Base-by-base conservation (phyloP, 2,888 invertebrate species). In the Cantharis nigra region DNA sequence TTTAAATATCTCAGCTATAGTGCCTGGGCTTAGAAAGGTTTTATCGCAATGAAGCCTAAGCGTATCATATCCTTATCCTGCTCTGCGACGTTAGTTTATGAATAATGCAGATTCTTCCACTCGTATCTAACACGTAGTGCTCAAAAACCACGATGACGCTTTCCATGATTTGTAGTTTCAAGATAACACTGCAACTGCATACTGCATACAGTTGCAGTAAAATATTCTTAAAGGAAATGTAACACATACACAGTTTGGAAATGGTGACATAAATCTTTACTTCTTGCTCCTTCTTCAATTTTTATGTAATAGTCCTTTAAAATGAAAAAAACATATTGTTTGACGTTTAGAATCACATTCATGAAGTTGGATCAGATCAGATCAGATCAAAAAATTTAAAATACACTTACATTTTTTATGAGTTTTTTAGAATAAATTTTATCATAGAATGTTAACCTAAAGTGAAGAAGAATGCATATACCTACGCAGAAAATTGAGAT, bases 21-120 rank as follows among this genome's bases (percentile, higher is more conserved):
- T 74, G 26, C 65, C 33, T 49, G 64, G 74, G 74, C 72, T 73
- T 71, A 64, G 69, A 74, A 70, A 67, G 77, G 77, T 70, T 77
- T 77, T 77, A 77, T 77, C 65, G 63, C 72, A 23, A 70, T 30
- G 62, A 74, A 30, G 70, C 75, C 49, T 74, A 63, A 69, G 69
- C 74, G 64, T 75, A 70, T 75, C 77, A 72, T 76, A 79, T 81
- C 80, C 78, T 79, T 77, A 77, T 78, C 80, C 76, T 79, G 78
- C 69, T 75, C 78, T 77, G 75, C 75, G 49, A 33, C 64, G 65
- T 49, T 78, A 72, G 78, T 70, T 76, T 79, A 81, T 81, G 81
- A 81, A 81, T 81, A 79, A 81, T 81, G 81, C 81, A 81, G 78
- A 72, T 76, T 78, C 78, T 77, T 74, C 80, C 79, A 78, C 79